phyloP scores from a whole-genome alignment of 1,140 invertebrate genomes.

The Lucilia sericata region DNA sequence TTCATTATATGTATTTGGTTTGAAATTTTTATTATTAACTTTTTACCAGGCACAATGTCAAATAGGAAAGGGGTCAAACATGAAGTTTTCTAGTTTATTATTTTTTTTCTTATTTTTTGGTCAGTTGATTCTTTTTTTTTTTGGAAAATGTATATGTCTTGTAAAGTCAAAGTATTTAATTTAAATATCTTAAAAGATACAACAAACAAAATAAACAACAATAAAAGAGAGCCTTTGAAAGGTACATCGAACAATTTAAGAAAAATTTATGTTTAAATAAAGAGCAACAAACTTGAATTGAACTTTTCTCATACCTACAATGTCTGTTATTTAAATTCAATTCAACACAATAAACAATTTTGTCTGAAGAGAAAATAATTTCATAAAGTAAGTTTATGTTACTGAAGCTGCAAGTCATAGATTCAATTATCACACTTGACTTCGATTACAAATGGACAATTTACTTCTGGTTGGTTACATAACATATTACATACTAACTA shows the following conservation, averaged over 20 bases:
- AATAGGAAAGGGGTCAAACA: not conserved
- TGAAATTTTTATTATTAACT: not conserved
- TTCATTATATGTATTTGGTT: not conserved
- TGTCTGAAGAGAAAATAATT: too few species aligned
- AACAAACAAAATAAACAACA: not conserved
- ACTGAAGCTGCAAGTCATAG: too few species aligned
- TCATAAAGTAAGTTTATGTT: too few species aligned
- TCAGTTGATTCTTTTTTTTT: conserved; percentile 9
- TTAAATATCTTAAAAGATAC: not conserved
- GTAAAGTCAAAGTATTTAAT: not conserved
- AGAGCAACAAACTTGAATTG: conserved; percentile 3
- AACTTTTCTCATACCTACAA: not conserved
- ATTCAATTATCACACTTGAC: too few species aligned
- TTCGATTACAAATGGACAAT: too few species aligned
- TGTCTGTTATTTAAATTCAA: too few species aligned
- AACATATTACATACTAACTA: too few species aligned
- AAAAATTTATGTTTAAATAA: not conserved
- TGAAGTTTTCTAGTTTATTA: not conserved
- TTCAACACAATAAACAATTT: too few species aligned
- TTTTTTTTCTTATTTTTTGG: too few species aligned
- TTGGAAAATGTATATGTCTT: not conserved
- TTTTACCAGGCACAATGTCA: not conserved
- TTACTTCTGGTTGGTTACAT: too few species aligned
- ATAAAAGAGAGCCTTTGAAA: not conserved
- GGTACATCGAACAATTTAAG: not conserved